phyloP scores from a whole-genome alignment of 2,113 vertebrate species.

The Mugil cephalus region DNA sequence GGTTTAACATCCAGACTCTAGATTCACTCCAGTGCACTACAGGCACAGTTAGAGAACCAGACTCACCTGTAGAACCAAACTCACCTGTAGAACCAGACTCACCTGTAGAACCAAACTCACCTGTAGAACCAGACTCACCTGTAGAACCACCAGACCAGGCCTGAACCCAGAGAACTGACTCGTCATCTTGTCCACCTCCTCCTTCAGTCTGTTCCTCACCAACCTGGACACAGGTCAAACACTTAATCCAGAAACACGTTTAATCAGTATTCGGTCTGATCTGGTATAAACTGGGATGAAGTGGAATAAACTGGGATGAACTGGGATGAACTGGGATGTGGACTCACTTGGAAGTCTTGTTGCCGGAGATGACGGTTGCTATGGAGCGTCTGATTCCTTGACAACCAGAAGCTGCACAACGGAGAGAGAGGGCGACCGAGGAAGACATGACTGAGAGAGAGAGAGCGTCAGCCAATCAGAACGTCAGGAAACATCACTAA shows the following conservation, averaged over 20 bases:
- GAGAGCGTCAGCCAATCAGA: conserved; percentile 1
- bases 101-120: too few species aligned
- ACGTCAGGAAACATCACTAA: too few species aligned
- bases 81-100: too few species aligned
- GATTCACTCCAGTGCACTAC: too few species aligned
- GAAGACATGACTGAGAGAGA: conserved; percentile 67
- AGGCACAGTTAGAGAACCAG: too few species aligned
- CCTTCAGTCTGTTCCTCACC: conserved; percentile 88
- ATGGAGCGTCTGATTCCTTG: conserved; percentile 50
- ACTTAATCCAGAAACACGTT: background rate
- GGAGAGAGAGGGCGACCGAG: conserved; percentile 9
- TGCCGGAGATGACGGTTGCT: conserved; percentile 78
- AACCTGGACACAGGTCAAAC: conserved; percentile 79
- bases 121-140: conserved; percentile 81
- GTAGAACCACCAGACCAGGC: conserved; percentile 92
- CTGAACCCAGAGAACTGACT: conserved; percentile 86
- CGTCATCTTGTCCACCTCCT: conserved; percentile 88
- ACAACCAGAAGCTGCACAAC: conserved; percentile 20
- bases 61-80: too few species aligned
- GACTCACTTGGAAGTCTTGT: conserved; percentile 78
- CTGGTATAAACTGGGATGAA: too few species aligned
- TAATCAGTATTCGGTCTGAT: too few species aligned
- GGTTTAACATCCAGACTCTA: background rate
- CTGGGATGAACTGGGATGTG: too few species aligned
- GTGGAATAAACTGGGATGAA: background rate